phyloP scores from a whole-genome alignment of 1,140 invertebrate genomes.

The Caenorhabditis brenneri region DNA sequence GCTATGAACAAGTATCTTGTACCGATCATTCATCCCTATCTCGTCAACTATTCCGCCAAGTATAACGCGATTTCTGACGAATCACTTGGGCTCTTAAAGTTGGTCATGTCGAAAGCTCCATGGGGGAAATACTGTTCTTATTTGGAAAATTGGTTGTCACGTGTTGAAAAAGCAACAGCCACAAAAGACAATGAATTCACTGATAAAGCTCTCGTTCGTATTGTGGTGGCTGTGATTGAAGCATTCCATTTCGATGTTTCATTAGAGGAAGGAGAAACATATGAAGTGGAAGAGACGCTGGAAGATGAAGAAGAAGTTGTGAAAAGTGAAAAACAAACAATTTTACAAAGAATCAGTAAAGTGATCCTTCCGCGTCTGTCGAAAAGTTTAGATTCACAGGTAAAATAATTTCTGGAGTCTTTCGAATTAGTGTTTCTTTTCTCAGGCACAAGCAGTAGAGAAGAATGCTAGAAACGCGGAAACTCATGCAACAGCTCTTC shows the following conservation, averaged over 20 bases:
- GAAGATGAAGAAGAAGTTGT: slow-evolving; percentile 69
- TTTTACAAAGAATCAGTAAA: slow-evolving; percentile 39
- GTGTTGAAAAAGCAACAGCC: slow-evolving; percentile 78
- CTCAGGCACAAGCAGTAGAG: slow-evolving; percentile 53
- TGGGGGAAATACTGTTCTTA: slow-evolving; percentile 75
- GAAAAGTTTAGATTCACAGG: slow-evolving; percentile 62
- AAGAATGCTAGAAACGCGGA: slow-evolving; percentile 57
- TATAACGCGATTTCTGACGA: slow-evolving; percentile 82
- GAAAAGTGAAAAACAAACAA: slow-evolving; percentile 56
- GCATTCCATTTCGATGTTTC: slow-evolving; percentile 88
- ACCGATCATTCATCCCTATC: slow-evolving; percentile 38
- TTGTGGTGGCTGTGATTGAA: slow-evolving; percentile 84
- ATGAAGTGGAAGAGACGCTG: slow-evolving; percentile 24
- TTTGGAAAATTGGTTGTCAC: slow-evolving; percentile 80
- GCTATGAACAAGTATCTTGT: slow-evolving; percentile 75
- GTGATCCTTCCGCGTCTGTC: slow-evolving; percentile 60
- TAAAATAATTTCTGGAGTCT: slow-evolving; percentile 21
- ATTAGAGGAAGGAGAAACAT: slow-evolving; percentile 32
- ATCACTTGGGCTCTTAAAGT: slow-evolving; percentile 72
- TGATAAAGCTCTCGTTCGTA: slow-evolving; percentile 73
- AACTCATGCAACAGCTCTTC: slow-evolving; percentile 73
- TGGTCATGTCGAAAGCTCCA: slow-evolving; percentile 47
- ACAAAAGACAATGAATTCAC: slow-evolving; percentile 78
- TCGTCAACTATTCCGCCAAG: slow-evolving; percentile 36
- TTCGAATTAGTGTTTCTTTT: not conserved